Conservation (phyloP, 2,888 invertebrate genomes). For the Halictus ligatus region DNA sequence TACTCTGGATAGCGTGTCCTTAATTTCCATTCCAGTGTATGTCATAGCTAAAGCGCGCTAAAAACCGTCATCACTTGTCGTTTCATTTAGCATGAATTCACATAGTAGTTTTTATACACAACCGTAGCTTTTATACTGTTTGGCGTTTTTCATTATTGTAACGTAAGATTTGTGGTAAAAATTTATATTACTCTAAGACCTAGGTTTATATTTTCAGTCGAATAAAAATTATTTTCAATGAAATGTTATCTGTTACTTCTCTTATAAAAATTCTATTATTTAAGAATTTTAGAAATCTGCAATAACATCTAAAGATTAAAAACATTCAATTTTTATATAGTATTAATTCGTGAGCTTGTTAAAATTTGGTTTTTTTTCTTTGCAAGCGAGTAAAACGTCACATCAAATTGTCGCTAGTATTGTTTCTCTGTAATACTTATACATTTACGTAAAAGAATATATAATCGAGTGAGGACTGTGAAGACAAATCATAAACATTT, state of each 20-base stretch:
- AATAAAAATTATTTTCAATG: slow-evolving; percentile 83
- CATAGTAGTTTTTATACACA: slow-evolving; percentile 63
- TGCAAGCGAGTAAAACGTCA: neutral
- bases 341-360: neutral
- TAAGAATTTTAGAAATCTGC: slow-evolving; percentile 13
- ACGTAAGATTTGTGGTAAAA: slow-evolving; percentile 78
- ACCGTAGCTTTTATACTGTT: slow-evolving; percentile 74
- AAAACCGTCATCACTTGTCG: slow-evolving; percentile 48
- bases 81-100: slow-evolving; percentile 58
- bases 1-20: slow-evolving; percentile 47
- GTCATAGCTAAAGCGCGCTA: slow-evolving; percentile 39
- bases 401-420: neutral
- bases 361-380: neutral
- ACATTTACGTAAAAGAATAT: neutral
- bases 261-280: slow-evolving; percentile 21
- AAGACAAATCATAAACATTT: neutral
- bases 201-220: slow-evolving; percentile 82
- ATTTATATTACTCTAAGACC: slow-evolving; percentile 80
- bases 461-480: neutral
- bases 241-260: slow-evolving; percentile 67
- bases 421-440: neutral
- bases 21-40: slow-evolving; percentile 43
- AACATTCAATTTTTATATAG: neutral
- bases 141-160: slow-evolving; percentile 76
- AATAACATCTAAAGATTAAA: slow-evolving; percentile 12